Evolutionary conservation across 1,140 invertebrate genomes (phyloP).

Genomic region (Pseudomyrmex pallidus): DNA sequence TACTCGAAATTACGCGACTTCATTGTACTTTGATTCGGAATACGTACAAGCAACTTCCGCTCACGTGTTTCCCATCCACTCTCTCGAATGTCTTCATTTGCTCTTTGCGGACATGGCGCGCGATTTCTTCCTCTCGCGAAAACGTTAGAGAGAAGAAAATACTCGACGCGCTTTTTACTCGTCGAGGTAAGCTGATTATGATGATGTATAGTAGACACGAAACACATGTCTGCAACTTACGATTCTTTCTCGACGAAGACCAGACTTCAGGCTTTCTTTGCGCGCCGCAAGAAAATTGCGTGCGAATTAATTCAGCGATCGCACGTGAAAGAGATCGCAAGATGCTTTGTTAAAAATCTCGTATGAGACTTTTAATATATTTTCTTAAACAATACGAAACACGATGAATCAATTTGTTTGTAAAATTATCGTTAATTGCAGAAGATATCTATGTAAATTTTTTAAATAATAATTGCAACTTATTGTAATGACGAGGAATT

Average conservation of each 20-base stretch:
- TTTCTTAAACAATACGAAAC: too few species aligned
- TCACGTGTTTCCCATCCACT: constrained; percentile 26
- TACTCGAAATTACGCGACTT: background rate
- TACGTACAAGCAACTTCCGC: background rate
- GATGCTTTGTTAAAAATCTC: background rate
- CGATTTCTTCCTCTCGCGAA: background rate
- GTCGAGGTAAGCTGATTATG: constrained; percentile 66
- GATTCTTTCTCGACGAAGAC: background rate
- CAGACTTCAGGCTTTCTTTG: constrained; percentile 1
- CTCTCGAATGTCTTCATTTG: constrained; percentile 59
- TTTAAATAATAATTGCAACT: too few species aligned
- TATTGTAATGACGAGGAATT: background rate
- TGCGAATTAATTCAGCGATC: background rate
- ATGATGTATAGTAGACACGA: constrained; percentile 60
- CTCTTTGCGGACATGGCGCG: background rate
- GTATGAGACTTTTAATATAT: too few species aligned
- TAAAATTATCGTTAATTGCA: background rate
- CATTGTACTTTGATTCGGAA: constrained; percentile 4
- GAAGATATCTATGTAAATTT: background rate
- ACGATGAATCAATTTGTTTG: too few species aligned
- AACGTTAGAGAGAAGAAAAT: constrained; percentile 20
- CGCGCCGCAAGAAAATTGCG: constrained; percentile 35
- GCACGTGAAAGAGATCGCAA: background rate
- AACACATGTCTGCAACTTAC: constrained; percentile 15
- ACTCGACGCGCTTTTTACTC: constrained; percentile 41